Percentiles rank a stretch among this genome's conserved stretches.
phyloP scores from a whole-genome alignment of 1,140 invertebrate species.

The Leguminivora glycinivorella region DNA sequence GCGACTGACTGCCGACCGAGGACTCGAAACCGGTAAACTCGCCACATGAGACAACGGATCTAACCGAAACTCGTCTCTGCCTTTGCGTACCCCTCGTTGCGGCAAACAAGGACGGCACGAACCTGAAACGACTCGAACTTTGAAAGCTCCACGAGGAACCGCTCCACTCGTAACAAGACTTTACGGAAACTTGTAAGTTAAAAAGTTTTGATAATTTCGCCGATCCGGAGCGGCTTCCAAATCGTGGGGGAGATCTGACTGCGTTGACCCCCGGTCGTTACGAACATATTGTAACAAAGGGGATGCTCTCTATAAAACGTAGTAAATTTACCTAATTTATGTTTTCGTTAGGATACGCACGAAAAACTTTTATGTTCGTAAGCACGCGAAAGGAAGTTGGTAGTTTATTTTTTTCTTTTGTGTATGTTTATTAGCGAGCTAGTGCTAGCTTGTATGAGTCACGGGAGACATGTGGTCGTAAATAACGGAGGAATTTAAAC shows the following conservation, averaged over 20 bases:
- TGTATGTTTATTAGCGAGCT: conserved; percentile 68
- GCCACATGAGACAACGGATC: conserved; percentile 51
- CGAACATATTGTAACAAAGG: conserved; percentile 75
- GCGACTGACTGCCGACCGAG: conserved; percentile 54
- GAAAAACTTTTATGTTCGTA: conserved; percentile 73
- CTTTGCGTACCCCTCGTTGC: conserved; percentile 38
- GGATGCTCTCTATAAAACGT: conserved; percentile 71
- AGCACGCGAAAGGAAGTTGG: conserved; percentile 74
- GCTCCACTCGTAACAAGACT: conserved; percentile 49
- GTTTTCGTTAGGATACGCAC: conserved; percentile 74
- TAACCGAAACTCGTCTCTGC: conserved; percentile 43
- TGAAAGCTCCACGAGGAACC: conserved; percentile 52
- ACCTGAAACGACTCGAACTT: conserved; percentile 36
- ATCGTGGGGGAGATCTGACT: conserved; percentile 66
- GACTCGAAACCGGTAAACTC: conserved; percentile 50
- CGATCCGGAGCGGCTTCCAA: conserved; percentile 59
- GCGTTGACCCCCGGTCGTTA: conserved; percentile 70
- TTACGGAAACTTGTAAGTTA: conserved; percentile 73
- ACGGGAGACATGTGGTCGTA: conserved; percentile 56
- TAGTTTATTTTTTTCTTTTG: conserved; percentile 66
- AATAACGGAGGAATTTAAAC: conserved; percentile 64
- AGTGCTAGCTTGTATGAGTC: conserved; percentile 65
- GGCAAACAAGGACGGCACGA: conserved; percentile 56
- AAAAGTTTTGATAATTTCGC: conserved; percentile 77
- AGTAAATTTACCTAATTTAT: conserved; percentile 77